phyloP scores from a whole-genome alignment of 2,888 invertebrate genomes.

The Platerodrilus igneus region DNA sequence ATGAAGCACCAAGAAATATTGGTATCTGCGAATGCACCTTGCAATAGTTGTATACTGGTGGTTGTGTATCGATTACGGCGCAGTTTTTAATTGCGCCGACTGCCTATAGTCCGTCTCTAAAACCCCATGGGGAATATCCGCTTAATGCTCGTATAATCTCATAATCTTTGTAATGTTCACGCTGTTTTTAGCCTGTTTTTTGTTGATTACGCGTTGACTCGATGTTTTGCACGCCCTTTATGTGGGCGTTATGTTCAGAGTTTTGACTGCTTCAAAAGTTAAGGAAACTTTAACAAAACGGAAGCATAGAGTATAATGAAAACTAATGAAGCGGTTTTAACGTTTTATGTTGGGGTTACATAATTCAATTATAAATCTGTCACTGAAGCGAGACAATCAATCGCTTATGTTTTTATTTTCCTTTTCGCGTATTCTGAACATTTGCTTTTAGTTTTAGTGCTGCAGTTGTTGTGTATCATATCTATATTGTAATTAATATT shows the following conservation, averaged over 20 bases:
- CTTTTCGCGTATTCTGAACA: too few relatives aligned
- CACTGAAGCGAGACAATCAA: slow-evolving; percentile 18
- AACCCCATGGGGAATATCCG: too few relatives aligned
- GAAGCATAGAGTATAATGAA: slow-evolving; percentile 27
- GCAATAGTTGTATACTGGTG: slow-evolving; percentile 33
- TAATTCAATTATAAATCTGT: slow-evolving; percentile 20
- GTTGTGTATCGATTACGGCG: slow-evolving; percentile 38
- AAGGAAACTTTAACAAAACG: slow-evolving; percentile 28
- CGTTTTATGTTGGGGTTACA: slow-evolving; percentile 19
- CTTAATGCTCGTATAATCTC: slow-evolving; percentile 20
- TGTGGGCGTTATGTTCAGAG: slow-evolving; percentile 20
- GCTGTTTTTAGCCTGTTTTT: slow-evolving; percentile 15
- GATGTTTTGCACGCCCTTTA: slow-evolving; percentile 20
- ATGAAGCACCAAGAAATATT: too few relatives aligned
- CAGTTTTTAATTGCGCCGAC: slow-evolving; percentile 41
- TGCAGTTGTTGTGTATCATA: too few relatives aligned
- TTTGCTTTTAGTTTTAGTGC: too few relatives aligned
- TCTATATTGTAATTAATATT: too few relatives aligned
- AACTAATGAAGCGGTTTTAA: slow-evolving; percentile 29
- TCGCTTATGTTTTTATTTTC: too few relatives aligned
- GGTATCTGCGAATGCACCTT: slow-evolving; percentile 30
- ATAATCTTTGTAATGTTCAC: slow-evolving; percentile 19
- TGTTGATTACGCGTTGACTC: slow-evolving; percentile 20
- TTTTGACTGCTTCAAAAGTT: slow-evolving; percentile 17
- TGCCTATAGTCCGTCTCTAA: too few relatives aligned